Evolutionary conservation across 2,888 invertebrate species (phyloP), one percentile per base, ranked within the genome.

Genomic region (Psococerastis gibbosa): DNA sequence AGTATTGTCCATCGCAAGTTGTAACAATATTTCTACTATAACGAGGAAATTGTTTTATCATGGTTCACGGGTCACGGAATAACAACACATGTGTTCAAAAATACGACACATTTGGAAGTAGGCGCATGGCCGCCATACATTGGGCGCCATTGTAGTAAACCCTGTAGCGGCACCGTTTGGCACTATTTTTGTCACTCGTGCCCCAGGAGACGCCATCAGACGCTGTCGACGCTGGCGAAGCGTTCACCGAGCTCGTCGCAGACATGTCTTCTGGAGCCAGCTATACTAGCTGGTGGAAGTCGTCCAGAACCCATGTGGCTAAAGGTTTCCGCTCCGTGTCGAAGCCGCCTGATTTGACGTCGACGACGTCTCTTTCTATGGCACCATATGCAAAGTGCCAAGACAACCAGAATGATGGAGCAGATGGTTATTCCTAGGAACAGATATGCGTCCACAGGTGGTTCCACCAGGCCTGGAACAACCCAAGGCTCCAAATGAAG

Each of bases 391-490:
- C 69, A 69, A 45, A 66, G 47, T 11, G 60, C 54, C 43, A 69
- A 52, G 23, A 62, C 60, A 49, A 71, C 53, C 45, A 67, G 54
- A 46, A 64, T 58, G 45, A 62, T 63, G 47, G 66, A 60, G 47
- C 65, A 61, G 46, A 61, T 60, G 49, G 61, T 65, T 46, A 64
- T 64, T 50, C 65, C 63, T 46, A 60, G 62, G 55, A 57, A 67
- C 56, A 63, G 61, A 65, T 67, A 69, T 67, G 67, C 66, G 62
- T 71, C 70, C 60, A 70, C 64, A 56, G 69, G 68, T 54, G 65
- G 64, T 45, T 57, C 60, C 46, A 62, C 60, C 41, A 59, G 53
- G 60, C 68, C 68, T 68, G 59, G 33, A 57, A 56, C 42, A 18
- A n/a, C n/a, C n/a, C n/a, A n/a, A n/a, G n/a, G n/a, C n/a, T n/a